phyloP scores from a whole-genome alignment of 2,113 vertebrate species.

The Apteryx mantelli region DNA sequence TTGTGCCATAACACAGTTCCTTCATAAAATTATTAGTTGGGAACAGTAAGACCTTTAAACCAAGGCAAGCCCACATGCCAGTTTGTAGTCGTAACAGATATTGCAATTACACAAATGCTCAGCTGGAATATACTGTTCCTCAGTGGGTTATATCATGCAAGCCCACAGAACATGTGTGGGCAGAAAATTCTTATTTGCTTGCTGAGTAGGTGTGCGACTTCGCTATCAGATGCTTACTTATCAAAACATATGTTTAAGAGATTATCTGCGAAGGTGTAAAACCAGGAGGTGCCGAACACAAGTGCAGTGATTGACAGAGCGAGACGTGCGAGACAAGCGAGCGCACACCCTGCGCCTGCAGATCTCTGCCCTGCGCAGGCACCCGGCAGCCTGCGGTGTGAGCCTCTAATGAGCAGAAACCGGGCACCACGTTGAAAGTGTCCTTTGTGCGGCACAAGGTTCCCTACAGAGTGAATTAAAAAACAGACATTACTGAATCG shows the following conservation, averaged over 20 bases:
- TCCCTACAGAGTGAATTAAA: neutral
- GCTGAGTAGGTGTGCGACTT: neutral
- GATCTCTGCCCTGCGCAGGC: neutral
- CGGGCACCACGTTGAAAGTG: neutral
- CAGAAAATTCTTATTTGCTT: constrained; percentile 18
- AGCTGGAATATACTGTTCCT: neutral
- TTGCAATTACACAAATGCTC: neutral
- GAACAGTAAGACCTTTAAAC: neutral
- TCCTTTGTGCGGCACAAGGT: accelerated
- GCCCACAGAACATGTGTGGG: neutral
- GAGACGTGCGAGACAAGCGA: neutral
- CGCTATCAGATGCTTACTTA: neutral
- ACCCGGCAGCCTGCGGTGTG: neutral
- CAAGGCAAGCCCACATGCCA: neutral
- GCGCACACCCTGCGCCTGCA: neutral
- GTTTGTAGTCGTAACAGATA: constrained; percentile 17
- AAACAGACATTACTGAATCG: neutral
- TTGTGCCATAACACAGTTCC: neutral
- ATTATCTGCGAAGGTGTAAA: neutral
- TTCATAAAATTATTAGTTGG: neutral
- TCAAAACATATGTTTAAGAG: neutral
- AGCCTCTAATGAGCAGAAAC: neutral
- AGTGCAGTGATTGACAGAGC: accelerated
- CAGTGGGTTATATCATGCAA: neutral
- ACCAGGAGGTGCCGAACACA: neutral